Base-by-base conservation (phyloP, 2,113 vertebrate genomes). In the Ophiodon elongatus region DNA sequence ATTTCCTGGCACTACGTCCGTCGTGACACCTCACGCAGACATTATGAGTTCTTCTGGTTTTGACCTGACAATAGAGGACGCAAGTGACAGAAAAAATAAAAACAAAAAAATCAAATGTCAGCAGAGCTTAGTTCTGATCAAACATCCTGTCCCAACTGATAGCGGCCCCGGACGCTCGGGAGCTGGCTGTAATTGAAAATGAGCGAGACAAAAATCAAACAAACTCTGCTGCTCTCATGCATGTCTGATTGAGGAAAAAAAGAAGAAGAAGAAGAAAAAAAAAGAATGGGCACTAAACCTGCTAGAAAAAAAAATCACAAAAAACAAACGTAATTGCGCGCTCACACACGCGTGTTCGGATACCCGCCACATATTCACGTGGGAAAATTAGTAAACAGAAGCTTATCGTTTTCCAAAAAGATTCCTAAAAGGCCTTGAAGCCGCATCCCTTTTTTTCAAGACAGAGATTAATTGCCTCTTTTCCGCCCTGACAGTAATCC, bases 391-490 rank as follows among this genome's bases (percentile, higher is more conserved):
- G 92, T 85, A 89, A 95, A 91, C 92, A 91, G 77, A 84, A 82
- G 87, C 88, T 93, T 89, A 90, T 94, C 87, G 84, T 93, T 89
- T 82, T 87, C 80, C 80, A 82, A 88, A 57, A 92, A 90, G 83
- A 89, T 90, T 52, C 86, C 83, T 73, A 64, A 88, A 93, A 94
- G 92, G 87, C 93, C 91, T 93, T 85, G 85, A 94, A 91, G 89
- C 89, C 92, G 90, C 90, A 94, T 88, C 76, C 88, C 75, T 85
- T 92, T 94, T 54, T 60, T 88, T 86, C 79, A 86, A 91, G 91
- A 85, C 89, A 83, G 87, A 93, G 93, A 95, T 94, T 94, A 95
- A 95, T 95, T 93, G 94, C 92, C 92, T 95, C 89, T 91, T 94
- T 94, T 94, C 91, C 83, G 52, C 87, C 85, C 83, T 74, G 89